phyloP scores from a whole-genome alignment of 1,140 invertebrate species.

The Meloidogyne floridensis region DNA sequence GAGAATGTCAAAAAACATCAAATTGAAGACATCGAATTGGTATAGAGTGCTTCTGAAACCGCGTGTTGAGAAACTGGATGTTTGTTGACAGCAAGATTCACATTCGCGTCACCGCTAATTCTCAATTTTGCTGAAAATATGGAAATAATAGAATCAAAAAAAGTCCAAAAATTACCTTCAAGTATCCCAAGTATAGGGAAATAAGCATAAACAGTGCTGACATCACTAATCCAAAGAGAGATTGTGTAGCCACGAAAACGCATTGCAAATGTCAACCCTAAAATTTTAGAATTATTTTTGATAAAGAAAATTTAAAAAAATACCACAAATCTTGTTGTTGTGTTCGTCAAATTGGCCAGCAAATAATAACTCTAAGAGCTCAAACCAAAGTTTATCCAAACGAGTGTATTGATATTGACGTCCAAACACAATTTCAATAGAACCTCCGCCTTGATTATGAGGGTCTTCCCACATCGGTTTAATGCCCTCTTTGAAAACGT shows the following conservation, averaged over 20 bases:
- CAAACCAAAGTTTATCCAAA: conserved; percentile 2
- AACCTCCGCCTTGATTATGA: background rate
- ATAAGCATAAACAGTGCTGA: background rate
- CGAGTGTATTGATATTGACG: conserved; percentile 1
- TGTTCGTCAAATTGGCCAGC: background rate
- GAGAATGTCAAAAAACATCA: too few relatives aligned
- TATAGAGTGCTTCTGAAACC: too few relatives aligned
- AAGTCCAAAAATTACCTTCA: background rate
- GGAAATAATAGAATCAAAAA: background rate
- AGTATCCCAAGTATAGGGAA: background rate
- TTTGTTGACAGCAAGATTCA: background rate
- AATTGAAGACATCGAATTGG: too few relatives aligned
- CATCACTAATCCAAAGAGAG: background rate
- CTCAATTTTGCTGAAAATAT: background rate
- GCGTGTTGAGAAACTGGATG: background rate
- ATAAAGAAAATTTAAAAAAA: background rate
- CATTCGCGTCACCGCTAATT: background rate
- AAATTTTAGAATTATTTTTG: background rate
- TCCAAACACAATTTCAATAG: conserved; percentile 1
- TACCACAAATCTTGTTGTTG: background rate
- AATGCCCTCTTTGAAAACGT: conserved; percentile 13
- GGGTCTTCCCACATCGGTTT: background rate
- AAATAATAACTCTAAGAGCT: background rate
- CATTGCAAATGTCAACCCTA: background rate
- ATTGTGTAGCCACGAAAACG: conserved; percentile 6